Conservation (phyloP, 2,797 vertebrate species). For the Phalloptychus januarius region DNA sequence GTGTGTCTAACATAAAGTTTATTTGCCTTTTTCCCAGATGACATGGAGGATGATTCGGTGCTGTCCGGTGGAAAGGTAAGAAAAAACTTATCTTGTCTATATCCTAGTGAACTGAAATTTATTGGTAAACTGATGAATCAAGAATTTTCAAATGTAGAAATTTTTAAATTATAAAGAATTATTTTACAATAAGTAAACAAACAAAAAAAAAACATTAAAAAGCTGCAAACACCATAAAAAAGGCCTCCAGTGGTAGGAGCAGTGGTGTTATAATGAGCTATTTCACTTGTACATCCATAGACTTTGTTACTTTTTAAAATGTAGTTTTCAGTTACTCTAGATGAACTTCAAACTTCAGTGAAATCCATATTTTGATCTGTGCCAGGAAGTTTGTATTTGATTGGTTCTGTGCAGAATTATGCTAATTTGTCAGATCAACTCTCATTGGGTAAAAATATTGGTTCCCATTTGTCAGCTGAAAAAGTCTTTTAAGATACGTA, state of each 20-base stretch:
- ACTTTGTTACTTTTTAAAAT: neutral
- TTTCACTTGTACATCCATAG: neutral
- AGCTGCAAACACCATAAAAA: neutral
- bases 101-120: neutral
- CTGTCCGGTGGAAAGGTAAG: conserved; percentile 92
- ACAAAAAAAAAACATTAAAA: neutral
- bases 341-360: neutral
- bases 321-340: neutral
- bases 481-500: neutral
- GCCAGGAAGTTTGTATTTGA: neutral
- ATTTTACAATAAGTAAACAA: neutral
- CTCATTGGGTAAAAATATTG: neutral
- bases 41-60: conserved; percentile 93
- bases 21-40: conserved; percentile 84
- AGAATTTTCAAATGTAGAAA: neutral
- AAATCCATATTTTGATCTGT: neutral
- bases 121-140: neutral
- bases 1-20: neutral
- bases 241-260: neutral
- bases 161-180: too few species aligned
- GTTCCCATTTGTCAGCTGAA: neutral
- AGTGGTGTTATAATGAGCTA: neutral
- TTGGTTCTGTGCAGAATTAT: neutral
- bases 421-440: neutral
- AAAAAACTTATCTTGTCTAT: neutral